Conservation (phyloP, 2,113 vertebrate species). For the Zapus hudsonius region DNA sequence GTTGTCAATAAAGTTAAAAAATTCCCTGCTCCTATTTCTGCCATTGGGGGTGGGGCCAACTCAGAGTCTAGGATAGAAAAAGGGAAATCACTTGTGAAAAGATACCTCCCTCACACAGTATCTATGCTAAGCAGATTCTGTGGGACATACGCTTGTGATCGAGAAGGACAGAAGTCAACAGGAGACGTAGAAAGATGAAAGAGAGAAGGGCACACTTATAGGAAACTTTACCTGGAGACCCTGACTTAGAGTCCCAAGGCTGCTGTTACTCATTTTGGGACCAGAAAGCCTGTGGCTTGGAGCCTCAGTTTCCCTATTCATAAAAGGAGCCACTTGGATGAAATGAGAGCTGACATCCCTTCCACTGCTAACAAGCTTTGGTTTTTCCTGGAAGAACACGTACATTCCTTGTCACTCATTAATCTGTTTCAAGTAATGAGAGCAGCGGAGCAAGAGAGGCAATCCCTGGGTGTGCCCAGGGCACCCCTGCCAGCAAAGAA, state of each 20-base stretch:
- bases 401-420: slow-evolving; percentile 43
- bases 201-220: not conserved
- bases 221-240: not conserved
- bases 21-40: not conserved
- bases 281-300: not conserved
- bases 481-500: not conserved
- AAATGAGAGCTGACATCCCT: not conserved
- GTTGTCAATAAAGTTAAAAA: no score
- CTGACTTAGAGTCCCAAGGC: not conserved
- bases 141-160: not conserved
- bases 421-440: slow-evolving; percentile 35
- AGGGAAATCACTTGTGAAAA: not conserved
- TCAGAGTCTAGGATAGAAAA: not conserved
- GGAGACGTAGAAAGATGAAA: slow-evolving; percentile 21
- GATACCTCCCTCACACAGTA: not conserved
- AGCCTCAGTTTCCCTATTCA: slow-evolving; percentile 46
- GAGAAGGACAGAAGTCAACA: not conserved
- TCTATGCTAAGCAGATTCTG: not conserved
- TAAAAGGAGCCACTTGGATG: not conserved
- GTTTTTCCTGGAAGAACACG: slow-evolving; percentile 60
- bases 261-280: not conserved
- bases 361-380: slow-evolving; percentile 38
- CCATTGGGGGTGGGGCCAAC: not conserved
- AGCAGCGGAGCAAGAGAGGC: not conserved
- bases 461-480: not conserved